Percentiles rank a stretch among this genome's conserved stretches.
Conservation (phyloP, 2,888 invertebrate genomes). For the Gonocerus acuteangulatus region DNA sequence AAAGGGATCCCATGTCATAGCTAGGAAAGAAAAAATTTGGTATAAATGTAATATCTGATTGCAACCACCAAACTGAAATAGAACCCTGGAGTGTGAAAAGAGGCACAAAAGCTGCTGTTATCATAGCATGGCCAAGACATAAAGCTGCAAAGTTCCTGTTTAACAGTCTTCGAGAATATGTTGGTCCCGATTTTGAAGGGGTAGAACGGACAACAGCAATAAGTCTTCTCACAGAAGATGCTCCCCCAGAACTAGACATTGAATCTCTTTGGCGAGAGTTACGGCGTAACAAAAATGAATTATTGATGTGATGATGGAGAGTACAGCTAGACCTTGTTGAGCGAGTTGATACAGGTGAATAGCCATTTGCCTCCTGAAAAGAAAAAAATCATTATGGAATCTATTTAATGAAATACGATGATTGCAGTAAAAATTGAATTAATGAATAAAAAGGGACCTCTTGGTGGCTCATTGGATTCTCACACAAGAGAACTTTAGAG, state of each 20-base stretch:
- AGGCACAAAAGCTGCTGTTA: constrained; percentile 58
- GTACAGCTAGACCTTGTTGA: constrained; percentile 51
- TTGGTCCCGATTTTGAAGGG: constrained; percentile 41
- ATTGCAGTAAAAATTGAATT: no score
- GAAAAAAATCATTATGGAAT: not conserved
- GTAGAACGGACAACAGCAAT: constrained; percentile 50
- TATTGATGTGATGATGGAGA: constrained; percentile 43
- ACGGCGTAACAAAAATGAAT: constrained; percentile 37
- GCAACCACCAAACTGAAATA: constrained; percentile 47
- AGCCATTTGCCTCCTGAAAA: constrained; percentile 32
- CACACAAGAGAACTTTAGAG: no score
- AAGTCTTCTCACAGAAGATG: constrained; percentile 66
- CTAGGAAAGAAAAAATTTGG: constrained; percentile 37
- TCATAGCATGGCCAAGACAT: constrained; percentile 52
- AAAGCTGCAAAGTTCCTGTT: constrained; percentile 45
- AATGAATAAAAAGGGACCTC: no score
- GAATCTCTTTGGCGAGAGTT: constrained; percentile 52
- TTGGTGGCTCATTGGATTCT: no score
- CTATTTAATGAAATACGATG: no score
- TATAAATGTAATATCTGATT: constrained; percentile 28
- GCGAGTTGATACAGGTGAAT: constrained; percentile 41
- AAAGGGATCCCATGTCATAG: constrained; percentile 49
- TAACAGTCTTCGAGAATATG: constrained; percentile 40
- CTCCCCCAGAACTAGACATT: constrained; percentile 64
- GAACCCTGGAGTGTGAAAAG: constrained; percentile 52